Evolutionary conservation across 2,888 invertebrate species (phyloP), one percentile per base, ranked within the genome.

Genomic region (Caenorhabditis virilis): DNA sequence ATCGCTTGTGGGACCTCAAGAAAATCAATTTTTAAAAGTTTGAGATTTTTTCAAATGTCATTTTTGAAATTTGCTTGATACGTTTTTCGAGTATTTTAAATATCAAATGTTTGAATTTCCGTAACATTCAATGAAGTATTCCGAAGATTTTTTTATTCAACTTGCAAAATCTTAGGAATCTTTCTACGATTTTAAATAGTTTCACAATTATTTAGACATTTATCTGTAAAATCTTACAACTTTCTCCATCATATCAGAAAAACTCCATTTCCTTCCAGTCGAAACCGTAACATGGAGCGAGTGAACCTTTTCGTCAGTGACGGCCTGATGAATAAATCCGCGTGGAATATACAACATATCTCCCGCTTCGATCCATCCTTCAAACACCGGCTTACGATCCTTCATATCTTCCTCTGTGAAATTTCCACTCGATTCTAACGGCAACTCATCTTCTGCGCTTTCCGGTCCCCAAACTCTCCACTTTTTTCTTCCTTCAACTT

Each of bases 211-310:
- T 30, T 30, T 6, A 36, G 16, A 36, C 35, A n/a, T 20, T 11
- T 15, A 36, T 15, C 5, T n/a, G 15, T 3, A 53, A 39, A 23
- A n/a, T 26, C 48, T 59, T 16, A 71, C 48, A 22, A 89, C 87
- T 78, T 90, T 89, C 82, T 93, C 91, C 68, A 97, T 85, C 6
- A 94, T 87, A 86, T 97, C 93, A 25, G 90, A 91, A 89, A 91
- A 97, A 0, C 92, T 88, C 83, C 92, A 92, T 78, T 89, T 90
- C 83, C 95, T 95, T 82, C 91, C 93, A 78, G 91, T 90, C 47
- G 94, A 95, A 4, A 97, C 85, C 0, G 97, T 98, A 5, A 97
- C 89, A 84, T 98, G 97, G 2, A 97, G 87, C n/a, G n/a, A n/a
- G n/a, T 97, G 94, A 26, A 88, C 87, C 16, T 89, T 88, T 0